Percentiles rank a stretch among this genome's conserved stretches.
Evolutionary conservation across 2,888 invertebrate genomes (phyloP).

Genomic region (Tetramorium bicarinatum): DNA sequence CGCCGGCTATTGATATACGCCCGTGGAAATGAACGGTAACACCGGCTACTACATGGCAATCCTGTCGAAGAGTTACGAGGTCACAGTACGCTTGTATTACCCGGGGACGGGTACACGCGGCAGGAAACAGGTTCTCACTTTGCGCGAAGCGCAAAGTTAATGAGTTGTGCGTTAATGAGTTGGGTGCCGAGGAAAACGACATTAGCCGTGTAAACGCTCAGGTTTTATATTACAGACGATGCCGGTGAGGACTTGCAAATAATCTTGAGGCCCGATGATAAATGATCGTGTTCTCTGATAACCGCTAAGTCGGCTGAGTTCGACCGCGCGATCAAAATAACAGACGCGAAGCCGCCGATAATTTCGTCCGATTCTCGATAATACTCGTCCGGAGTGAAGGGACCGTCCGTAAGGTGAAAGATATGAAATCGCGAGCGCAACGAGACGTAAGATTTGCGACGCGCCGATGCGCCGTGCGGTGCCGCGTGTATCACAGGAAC

Average conservation of each 20-base stretch:
- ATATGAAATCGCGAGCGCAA: neutral
- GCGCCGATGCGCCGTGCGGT: slow-evolving; percentile 22
- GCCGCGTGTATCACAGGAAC: neutral
- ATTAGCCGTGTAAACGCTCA: slow-evolving; percentile 50
- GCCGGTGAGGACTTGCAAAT: slow-evolving; percentile 28
- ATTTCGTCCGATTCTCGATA: neutral
- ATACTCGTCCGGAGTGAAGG: neutral
- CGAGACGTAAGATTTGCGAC: neutral
- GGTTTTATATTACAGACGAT: slow-evolving; percentile 30
- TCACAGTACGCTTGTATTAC: slow-evolving; percentile 48
- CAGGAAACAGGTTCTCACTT: slow-evolving; percentile 53
- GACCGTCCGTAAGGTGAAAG: neutral
- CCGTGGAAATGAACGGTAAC: slow-evolving; percentile 30
- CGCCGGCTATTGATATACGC: neutral
- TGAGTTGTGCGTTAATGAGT: slow-evolving; percentile 56
- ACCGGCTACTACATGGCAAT: slow-evolving; percentile 37
- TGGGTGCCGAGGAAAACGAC: slow-evolving; percentile 48
- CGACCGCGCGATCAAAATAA: slow-evolving; percentile 12
- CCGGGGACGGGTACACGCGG: slow-evolving; percentile 25
- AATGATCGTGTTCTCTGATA: slow-evolving; percentile 25
- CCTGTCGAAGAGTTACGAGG: slow-evolving; percentile 52
- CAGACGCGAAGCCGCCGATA: neutral
- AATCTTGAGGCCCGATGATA: slow-evolving; percentile 37
- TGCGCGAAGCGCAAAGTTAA: slow-evolving; percentile 42
- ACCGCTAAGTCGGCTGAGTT: slow-evolving; percentile 10